A percentile compares a stretch with the other conserved stretches of the same genome.
Conservation (phyloP, 2,797 vertebrate genomes). For the Strix occidentalis region DNA sequence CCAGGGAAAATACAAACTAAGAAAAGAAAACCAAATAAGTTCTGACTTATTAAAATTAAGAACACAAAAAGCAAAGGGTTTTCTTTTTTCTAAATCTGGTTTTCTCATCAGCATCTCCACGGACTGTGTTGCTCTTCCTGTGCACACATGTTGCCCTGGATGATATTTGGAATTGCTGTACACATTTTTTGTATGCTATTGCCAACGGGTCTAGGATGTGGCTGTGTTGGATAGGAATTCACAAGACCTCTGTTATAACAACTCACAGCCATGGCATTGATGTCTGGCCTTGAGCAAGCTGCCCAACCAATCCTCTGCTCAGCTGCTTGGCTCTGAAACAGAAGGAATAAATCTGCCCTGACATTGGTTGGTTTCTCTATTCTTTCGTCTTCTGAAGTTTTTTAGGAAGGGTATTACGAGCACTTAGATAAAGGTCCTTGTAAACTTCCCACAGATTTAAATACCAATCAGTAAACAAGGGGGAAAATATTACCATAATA, state of each 20-base stretch:
- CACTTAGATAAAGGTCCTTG: neutral
- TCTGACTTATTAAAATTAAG: neutral
- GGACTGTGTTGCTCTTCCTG: neutral
- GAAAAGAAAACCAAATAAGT: conserved; percentile 20
- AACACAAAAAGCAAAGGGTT: neutral
- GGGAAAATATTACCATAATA: neutral
- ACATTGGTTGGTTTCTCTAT: neutral
- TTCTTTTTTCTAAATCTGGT: neutral
- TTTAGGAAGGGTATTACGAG: neutral
- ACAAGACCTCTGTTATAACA: neutral
- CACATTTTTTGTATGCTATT: neutral
- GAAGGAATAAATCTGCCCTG: neutral
- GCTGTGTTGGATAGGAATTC: neutral
- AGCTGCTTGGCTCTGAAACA: neutral
- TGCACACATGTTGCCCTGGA: neutral
- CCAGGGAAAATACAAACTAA: neutral
- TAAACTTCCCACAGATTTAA: neutral
- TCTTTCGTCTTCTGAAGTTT: neutral
- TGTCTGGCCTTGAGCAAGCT: neutral
- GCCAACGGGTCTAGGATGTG: neutral
- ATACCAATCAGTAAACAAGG: neutral
- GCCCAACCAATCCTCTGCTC: neutral
- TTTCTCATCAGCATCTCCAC: neutral
- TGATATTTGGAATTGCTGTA: neutral
- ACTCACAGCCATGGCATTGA: neutral